phyloP scores from a whole-genome alignment of 2,888 invertebrate genomes.

The Hirtodrosophila histrioides region DNA sequence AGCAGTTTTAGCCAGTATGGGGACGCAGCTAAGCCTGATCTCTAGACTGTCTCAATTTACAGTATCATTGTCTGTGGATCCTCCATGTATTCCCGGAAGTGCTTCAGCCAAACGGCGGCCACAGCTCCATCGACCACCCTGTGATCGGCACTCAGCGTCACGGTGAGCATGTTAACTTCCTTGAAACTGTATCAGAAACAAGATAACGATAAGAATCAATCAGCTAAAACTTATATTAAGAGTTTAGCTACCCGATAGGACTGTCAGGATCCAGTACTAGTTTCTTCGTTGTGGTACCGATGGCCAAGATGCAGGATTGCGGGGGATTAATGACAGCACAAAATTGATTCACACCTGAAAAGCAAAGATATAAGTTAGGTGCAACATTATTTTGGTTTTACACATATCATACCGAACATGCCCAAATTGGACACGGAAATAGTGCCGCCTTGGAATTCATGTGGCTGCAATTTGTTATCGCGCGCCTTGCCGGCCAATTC shows the following conservation, averaged over 20 bases:
- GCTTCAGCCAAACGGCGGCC: slow-evolving; percentile 97
- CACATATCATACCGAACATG: slow-evolving; percentile 90
- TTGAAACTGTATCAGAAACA: slow-evolving; percentile 87
- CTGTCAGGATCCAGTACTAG: slow-evolving; percentile 90
- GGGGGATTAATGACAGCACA: slow-evolving; percentile 98
- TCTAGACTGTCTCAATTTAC: slow-evolving; percentile 85
- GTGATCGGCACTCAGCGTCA: slow-evolving; percentile 98
- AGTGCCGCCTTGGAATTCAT: slow-evolving; percentile 98
- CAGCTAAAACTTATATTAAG: neutral
- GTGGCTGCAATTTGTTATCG: slow-evolving; percentile 94
- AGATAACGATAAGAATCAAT: neutral
- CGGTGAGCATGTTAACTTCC: slow-evolving; percentile 91
- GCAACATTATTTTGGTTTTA: rapidly evolving
- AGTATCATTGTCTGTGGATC: slow-evolving; percentile 97
- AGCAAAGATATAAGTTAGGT: neutral
- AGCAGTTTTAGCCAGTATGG: slow-evolving; percentile 4
- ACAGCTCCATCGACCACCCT: slow-evolving; percentile 99
- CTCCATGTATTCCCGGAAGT: slow-evolving; percentile 94
- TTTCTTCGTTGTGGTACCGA: slow-evolving; percentile 91
- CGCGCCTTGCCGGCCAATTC: slow-evolving; percentile 93
- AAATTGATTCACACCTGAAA: slow-evolving; percentile 91
- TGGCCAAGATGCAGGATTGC: slow-evolving; percentile 96
- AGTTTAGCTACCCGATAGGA: slow-evolving; percentile 88
- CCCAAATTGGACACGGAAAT: slow-evolving; percentile 97
- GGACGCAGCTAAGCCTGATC: neutral